Conservation (phyloP, 2,113 vertebrate species). For the Gobius niger region DNA sequence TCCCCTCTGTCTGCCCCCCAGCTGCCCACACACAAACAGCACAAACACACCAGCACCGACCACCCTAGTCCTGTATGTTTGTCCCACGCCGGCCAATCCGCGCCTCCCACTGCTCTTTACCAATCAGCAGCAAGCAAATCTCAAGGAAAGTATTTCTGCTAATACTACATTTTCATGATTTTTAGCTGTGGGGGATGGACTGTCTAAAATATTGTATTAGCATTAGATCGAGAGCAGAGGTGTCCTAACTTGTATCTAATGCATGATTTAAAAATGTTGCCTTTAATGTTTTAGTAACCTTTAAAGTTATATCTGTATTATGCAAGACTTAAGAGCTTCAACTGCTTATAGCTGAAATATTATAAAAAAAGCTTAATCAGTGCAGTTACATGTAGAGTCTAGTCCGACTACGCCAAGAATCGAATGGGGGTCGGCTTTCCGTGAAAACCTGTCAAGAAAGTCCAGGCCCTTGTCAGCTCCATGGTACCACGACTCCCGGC, state of each 20-base stretch:
- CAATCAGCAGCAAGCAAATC: constrained; percentile 76
- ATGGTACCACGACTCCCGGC: no score
- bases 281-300: no score
- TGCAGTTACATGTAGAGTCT: no score
- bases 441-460: no score
- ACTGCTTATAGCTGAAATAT: no score
- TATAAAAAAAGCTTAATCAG: no score
- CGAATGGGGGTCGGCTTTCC: no score
- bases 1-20: constrained; percentile 57
- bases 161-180: constrained; percentile 69
- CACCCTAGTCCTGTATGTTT: constrained; percentile 36
- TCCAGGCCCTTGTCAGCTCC: no score
- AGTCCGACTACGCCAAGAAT: no score
- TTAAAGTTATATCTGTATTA: no score
- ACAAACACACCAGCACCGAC: constrained; percentile 48
- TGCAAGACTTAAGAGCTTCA: no score
- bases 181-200: constrained; percentile 58
- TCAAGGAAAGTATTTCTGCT: constrained; percentile 68
- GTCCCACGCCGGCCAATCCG: constrained; percentile 45
- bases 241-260: background rate
- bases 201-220: background rate
- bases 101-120: constrained; percentile 59
- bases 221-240: background rate
- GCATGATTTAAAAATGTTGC: no score
- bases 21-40: constrained; percentile 65